These are phyloP conservation scores for Eleginops maclovinus DNA, from an alignment of 2,113 vertebrate species.

Conservation along the genomic window DNA sequence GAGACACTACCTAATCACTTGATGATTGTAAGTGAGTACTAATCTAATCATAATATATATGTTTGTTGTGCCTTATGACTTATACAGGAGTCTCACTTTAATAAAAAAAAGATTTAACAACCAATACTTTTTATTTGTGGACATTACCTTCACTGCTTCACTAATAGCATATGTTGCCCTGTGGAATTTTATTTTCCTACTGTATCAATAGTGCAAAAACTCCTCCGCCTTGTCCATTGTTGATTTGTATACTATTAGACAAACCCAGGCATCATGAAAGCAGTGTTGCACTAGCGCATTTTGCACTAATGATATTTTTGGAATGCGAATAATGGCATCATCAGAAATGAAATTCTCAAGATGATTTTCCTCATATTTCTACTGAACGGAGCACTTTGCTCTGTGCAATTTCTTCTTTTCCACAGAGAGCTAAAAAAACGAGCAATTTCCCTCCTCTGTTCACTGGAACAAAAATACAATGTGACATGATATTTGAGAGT, in stretches of 20 bases:
- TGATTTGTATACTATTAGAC: not conserved
- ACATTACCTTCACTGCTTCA: not conserved
- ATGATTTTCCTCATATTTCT: slow-evolving; percentile 46
- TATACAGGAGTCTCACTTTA: too few species aligned
- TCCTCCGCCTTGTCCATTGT: not conserved
- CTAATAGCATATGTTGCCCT: not conserved
- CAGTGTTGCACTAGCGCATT: slow-evolving; percentile 31
- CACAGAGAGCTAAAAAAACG: slow-evolving; percentile 31
- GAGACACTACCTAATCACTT: too few species aligned
- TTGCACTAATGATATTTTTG: slow-evolving; percentile 41
- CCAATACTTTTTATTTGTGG: not conserved
- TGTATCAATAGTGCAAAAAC: not conserved
- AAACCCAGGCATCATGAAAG: slow-evolving; percentile 11
- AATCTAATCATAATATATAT: too few species aligned
- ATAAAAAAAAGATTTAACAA: not conserved
- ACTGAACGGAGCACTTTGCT: slow-evolving; percentile 29
- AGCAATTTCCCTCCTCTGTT: slow-evolving; percentile 55
- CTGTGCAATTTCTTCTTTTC: slow-evolving; percentile 48
- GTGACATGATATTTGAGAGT: slow-evolving; percentile 62
- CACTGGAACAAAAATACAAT: slow-evolving; percentile 58
- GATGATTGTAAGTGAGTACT: too few species aligned
- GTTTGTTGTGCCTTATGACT: too few species aligned
- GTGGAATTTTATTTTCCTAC: too few species aligned
- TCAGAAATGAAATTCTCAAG: slow-evolving; percentile 32
- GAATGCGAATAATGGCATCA: slow-evolving; percentile 40